phyloP scores from a whole-genome alignment of 2,113 vertebrate genomes.

The Ahaetulla prasina region DNA sequence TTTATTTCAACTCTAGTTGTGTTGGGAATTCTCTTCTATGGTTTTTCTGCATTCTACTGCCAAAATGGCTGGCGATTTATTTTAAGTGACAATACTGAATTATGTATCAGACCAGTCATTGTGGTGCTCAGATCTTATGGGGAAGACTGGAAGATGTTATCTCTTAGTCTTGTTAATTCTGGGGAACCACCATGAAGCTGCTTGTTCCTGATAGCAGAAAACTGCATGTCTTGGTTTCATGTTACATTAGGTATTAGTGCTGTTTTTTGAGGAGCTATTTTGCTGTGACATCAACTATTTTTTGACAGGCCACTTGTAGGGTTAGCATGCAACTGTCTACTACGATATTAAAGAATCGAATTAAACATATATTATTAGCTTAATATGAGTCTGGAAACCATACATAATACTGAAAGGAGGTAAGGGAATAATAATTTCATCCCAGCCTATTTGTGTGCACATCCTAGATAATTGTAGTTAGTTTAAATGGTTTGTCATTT shows the following conservation, averaged over 20 bases:
- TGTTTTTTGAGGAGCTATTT: conserved; percentile 80
- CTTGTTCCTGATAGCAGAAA: conserved; percentile 78
- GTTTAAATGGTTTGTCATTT: conserved; percentile 56
- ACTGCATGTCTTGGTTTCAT: conserved; percentile 74
- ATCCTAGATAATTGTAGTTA: conserved; percentile 31
- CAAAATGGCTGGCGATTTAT: conserved; percentile 11
- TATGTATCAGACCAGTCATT: conserved; percentile 28
- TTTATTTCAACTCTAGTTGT: background rate
- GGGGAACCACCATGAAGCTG: conserved; percentile 67
- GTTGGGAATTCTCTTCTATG: background rate
- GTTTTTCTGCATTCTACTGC: background rate
- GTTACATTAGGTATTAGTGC: conserved; percentile 78
- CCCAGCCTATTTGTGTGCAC: conserved; percentile 58
- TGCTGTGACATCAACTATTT: conserved; percentile 78
- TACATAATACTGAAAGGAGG: conserved; percentile 61
- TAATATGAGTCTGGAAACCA: conserved; percentile 65
- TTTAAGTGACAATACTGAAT: conserved; percentile 37
- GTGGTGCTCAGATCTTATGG: conserved; percentile 48
- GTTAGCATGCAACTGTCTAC: conserved; percentile 73
- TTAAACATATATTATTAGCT: conserved; percentile 78
- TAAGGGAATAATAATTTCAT: conserved; percentile 63
- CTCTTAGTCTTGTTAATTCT: conserved; percentile 72
- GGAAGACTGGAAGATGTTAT: conserved; percentile 54
- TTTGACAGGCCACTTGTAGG: conserved; percentile 74
- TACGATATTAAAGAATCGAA: conserved; percentile 79